phyloP scores from a whole-genome alignment of 2,888 invertebrate genomes.

The Leptopilina drosophilae region DNA sequence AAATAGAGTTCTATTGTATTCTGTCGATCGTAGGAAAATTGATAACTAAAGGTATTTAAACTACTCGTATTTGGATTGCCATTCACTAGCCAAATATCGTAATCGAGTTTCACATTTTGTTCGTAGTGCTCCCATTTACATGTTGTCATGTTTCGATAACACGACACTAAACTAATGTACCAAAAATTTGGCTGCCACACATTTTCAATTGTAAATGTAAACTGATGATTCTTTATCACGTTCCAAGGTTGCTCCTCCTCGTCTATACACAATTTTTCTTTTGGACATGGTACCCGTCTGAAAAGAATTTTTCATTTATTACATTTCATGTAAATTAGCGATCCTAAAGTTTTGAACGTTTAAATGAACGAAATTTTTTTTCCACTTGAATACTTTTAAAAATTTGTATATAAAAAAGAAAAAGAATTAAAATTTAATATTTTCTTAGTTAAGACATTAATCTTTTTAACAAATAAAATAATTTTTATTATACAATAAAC shows the following conservation, averaged over 20 bases:
- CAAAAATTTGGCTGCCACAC: conserved; percentile 95
- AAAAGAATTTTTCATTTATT: not conserved
- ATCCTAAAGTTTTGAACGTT: no score
- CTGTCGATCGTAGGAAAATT: conserved; percentile 97
- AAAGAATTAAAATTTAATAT: no score
- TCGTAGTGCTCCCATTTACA: conserved; percentile 92
- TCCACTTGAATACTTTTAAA: no score
- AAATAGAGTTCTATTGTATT: conserved; percentile 94
- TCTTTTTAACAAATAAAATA: no score
- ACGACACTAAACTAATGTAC: conserved; percentile 97
- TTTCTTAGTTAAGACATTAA: no score
- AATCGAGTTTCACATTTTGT: conserved; percentile 81
- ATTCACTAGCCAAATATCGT: conserved; percentile 97
- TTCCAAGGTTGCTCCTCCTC: conserved; percentile 88
- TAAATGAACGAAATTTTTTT: no score
- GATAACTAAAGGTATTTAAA: conserved; percentile 93
- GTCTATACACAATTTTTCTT: conserved; percentile 87
- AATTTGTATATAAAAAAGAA: no score
- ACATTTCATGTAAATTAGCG: no score
- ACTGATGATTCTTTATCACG: conserved; percentile 92
- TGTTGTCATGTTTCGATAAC: conserved; percentile 87
- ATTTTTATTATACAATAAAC: no score
- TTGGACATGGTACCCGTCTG: conserved; percentile 90
- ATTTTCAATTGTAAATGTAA: conserved; percentile 95
- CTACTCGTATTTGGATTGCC: conserved; percentile 94